These are phyloP conservation scores for Pseudocheirus occidentalis DNA, from an alignment of 2,797 vertebrate species.

Conservation along the genomic window DNA sequence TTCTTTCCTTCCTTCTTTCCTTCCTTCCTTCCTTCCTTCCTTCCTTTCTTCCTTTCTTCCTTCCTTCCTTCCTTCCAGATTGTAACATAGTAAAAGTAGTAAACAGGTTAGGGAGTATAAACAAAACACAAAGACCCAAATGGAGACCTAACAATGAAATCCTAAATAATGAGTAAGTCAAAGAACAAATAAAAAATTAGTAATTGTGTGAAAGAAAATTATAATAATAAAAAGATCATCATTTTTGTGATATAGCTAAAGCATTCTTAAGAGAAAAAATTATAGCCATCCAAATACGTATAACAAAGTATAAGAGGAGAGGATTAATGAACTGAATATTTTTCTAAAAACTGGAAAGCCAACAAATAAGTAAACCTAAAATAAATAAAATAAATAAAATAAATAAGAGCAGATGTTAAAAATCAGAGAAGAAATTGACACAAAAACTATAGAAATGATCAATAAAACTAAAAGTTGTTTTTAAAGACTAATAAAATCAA, in stretches of 20 bases:
- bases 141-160: no score
- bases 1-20: no score
- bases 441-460: background rate
- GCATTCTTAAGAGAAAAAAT: background rate
- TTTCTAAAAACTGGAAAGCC: background rate
- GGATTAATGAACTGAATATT: background rate
- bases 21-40: no score
- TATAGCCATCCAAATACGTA: background rate
- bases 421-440: background rate
- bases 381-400: background rate
- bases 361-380: background rate
- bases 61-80: background rate
- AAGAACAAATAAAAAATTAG: background rate
- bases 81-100: background rate
- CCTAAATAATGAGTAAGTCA: background rate
- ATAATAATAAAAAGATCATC: background rate
- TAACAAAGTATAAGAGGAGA: background rate
- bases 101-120: background rate
- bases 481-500: background rate
- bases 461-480: background rate
- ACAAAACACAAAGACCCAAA: background rate
- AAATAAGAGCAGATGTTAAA: background rate
- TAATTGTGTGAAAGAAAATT: background rate
- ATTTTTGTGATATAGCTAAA: background rate
- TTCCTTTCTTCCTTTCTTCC: no score